phyloP scores from a whole-genome alignment of 2,888 invertebrate genomes.

The Cephus pulcher region DNA sequence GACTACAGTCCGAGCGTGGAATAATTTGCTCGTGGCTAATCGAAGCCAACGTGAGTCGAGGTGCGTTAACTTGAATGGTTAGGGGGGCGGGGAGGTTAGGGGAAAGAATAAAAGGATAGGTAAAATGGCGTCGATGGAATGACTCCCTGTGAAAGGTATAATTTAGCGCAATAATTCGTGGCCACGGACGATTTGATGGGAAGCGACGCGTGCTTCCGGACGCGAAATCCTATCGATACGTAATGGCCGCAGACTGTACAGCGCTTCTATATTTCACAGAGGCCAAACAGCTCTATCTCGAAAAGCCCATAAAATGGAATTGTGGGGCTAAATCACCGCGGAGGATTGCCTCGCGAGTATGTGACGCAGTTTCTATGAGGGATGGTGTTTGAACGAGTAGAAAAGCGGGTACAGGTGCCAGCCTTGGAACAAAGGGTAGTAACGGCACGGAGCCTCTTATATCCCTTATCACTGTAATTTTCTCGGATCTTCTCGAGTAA shows the following conservation, averaged over 20 bases:
- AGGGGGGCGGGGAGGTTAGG: too few relatives aligned
- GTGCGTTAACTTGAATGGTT: too few relatives aligned
- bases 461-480: too few relatives aligned
- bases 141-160: conserved; percentile 42
- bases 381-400: conserved; percentile 20
- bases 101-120: too few relatives aligned
- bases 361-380: conserved; percentile 17
- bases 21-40: too few relatives aligned
- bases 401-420: conserved; percentile 28
- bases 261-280: conserved; percentile 1
- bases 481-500: too few relatives aligned
- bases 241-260: background rate
- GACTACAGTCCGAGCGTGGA: too few relatives aligned
- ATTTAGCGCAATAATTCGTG: conserved; percentile 52
- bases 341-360: conserved; percentile 33
- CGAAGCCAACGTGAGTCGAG: too few relatives aligned
- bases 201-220: conserved; percentile 58
- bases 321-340: conserved; percentile 47
- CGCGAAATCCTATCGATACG: conserved; percentile 18
- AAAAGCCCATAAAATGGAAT: conserved; percentile 47
- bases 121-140: background rate
- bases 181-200: conserved; percentile 54
- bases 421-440: conserved; percentile 38
- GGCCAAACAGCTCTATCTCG: background rate
- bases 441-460: conserved; percentile 17